Percentiles rank a stretch among this genome's conserved stretches.
These are phyloP conservation scores for Dendrocopos noguchii DNA, from an alignment of 2,113 vertebrate species.

Conservation along the genomic window DNA sequence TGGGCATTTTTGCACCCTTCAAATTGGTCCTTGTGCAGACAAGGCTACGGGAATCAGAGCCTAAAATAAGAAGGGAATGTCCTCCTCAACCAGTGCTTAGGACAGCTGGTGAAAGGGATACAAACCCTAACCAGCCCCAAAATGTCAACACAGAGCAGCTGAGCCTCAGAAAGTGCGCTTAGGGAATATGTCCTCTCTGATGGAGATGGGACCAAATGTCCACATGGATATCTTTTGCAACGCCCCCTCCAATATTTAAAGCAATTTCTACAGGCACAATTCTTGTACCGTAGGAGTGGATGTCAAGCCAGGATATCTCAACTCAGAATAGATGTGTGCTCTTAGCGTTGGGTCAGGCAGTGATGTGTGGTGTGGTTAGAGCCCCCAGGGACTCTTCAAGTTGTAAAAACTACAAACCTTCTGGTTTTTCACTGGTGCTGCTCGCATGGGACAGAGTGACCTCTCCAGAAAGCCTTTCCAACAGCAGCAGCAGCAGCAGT, in stretches of 20 bases:
- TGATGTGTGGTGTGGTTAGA: slow-evolving; percentile 5
- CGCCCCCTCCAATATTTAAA: slow-evolving; percentile 19
- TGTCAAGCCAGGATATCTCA: slow-evolving; percentile 45
- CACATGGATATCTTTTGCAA: not conserved
- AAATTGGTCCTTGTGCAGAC: rapidly evolving
- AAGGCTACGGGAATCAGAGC: not conserved
- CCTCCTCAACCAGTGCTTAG: not conserved
- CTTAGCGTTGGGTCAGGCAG: slow-evolving; percentile 49
- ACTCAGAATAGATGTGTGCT: not conserved
- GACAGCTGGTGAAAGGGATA: not conserved
- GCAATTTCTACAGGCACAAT: slow-evolving; percentile 15
- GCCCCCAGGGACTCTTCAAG: slow-evolving; percentile 29
- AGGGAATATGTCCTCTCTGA: not conserved
- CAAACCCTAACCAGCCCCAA: not conserved
- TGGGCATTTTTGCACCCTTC: not conserved
- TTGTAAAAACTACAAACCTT: slow-evolving; percentile 45
- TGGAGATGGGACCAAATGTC: not conserved
- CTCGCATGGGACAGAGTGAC: slow-evolving; percentile 58
- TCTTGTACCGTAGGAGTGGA: not conserved
- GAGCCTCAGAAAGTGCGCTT: not conserved
- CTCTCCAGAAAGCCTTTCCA: slow-evolving; percentile 61
- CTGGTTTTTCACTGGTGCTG: slow-evolving; percentile 37
- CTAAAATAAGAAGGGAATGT: not conserved
- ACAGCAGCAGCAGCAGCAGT: slow-evolving; percentile 5
- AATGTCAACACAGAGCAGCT: not conserved